Evolutionary conservation across 2,888 invertebrate genomes (phyloP).

Genomic region (Xylota sylvarum): DNA sequence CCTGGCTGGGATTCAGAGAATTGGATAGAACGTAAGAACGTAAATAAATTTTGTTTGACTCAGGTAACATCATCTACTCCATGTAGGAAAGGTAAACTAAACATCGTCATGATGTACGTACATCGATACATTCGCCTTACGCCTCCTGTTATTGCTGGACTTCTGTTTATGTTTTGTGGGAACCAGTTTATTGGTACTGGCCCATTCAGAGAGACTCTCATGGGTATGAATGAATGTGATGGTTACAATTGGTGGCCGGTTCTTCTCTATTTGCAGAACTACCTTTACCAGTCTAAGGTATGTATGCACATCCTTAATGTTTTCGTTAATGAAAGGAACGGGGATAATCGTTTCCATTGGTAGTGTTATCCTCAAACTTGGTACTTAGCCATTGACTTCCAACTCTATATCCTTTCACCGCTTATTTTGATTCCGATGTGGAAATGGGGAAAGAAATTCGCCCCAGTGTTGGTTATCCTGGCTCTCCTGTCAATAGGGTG

Average conservation of each 20-base stretch:
- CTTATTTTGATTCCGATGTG: conserved; percentile 84
- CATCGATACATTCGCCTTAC: conserved; percentile 85
- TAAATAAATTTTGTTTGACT: neutral
- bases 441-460: conserved; percentile 70
- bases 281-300: conserved; percentile 69
- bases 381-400: conserved; percentile 86
- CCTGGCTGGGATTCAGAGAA: conserved; percentile 78
- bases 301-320: neutral
- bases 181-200: conserved; percentile 84
- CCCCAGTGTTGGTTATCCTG: conserved; percentile 48
- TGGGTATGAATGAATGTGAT: conserved; percentile 78
- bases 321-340: neutral
- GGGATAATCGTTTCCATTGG: neutral
- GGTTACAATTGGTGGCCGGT: conserved; percentile 84
- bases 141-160: conserved; percentile 85
- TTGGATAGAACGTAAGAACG: conserved; percentile 68
- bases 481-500: conserved; percentile 57
- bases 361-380: conserved; percentile 85
- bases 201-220: conserved; percentile 80
- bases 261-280: conserved; percentile 85
- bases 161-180: conserved; percentile 85
- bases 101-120: conserved; percentile 80
- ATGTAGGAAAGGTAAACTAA: conserved; percentile 78
- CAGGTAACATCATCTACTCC: neutral
- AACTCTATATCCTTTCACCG: conserved; percentile 85